Evolutionary conservation across 2,797 vertebrate genomes (phyloP).

Genomic region (Coregonus ussuriensis): DNA sequence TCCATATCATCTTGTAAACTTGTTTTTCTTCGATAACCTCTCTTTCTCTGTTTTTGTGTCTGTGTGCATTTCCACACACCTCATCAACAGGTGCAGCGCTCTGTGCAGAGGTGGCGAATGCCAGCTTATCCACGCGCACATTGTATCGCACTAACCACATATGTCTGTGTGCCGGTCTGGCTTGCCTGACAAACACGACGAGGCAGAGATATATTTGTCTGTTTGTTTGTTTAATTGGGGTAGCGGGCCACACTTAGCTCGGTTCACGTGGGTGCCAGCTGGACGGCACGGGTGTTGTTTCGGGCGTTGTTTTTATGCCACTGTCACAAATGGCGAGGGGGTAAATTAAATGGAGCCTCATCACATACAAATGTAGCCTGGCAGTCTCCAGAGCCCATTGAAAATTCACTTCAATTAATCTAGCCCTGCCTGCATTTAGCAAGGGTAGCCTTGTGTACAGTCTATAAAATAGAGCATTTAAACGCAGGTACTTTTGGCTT

Average conservation of each 20-base stretch:
- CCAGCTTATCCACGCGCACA: conserved; percentile 26
- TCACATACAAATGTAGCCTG: conserved; percentile 73
- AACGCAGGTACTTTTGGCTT: conserved; percentile 73
- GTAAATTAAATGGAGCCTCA: conserved; percentile 59
- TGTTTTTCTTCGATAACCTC: conserved; percentile 69
- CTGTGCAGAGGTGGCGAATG: conserved; percentile 43
- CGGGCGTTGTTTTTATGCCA: conserved; percentile 41
- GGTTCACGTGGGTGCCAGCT: conserved; percentile 67
- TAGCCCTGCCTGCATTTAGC: conserved; percentile 69
- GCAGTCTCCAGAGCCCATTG: conserved; percentile 75
- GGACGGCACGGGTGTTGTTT: conserved; percentile 57
- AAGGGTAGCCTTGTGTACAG: conserved; percentile 72
- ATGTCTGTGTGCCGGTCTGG: conserved; percentile 17
- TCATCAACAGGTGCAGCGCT: conserved; percentile 57
- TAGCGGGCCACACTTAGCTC: conserved; percentile 38
- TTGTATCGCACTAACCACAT: not conserved
- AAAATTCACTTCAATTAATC: conserved; percentile 77
- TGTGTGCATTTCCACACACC: conserved; percentile 21
- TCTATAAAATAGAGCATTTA: conserved; percentile 78
- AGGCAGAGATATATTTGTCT: conserved; percentile 11
- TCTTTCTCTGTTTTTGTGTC: not conserved
- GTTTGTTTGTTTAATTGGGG: conserved; percentile 36
- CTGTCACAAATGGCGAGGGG: conserved; percentile 54
- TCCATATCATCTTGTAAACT: conserved; percentile 60
- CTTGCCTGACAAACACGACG: not conserved